Percentiles rank a stretch among this genome's conserved stretches.
Conservation (phyloP, 2,888 invertebrate genomes). For the Ornithoptera priamus region DNA sequence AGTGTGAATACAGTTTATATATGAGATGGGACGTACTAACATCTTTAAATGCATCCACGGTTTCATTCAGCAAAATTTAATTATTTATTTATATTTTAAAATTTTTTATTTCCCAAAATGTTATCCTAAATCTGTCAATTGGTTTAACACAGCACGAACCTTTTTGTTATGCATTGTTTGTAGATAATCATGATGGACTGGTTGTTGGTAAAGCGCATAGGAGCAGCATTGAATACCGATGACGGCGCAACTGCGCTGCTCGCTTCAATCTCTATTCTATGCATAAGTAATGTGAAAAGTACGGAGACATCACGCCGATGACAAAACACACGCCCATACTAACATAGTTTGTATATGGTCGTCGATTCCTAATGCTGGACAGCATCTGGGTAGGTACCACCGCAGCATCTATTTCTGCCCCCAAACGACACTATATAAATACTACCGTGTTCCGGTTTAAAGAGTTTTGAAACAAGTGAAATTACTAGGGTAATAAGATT, state of each 20-base stretch:
- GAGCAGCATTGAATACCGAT: constrained; percentile 71
- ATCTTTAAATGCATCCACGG: neutral
- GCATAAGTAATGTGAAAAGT: constrained; percentile 79
- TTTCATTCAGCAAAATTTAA: neutral
- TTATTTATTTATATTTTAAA: too few species aligned
- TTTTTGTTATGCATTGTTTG: constrained; percentile 60
- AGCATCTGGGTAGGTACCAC: too few species aligned
- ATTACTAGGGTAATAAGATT: too few species aligned
- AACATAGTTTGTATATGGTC: constrained; percentile 58
- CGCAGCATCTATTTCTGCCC: too few species aligned
- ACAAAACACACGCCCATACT: constrained; percentile 62
- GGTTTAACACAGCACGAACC: constrained; percentile 33
- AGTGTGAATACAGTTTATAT: too few species aligned
- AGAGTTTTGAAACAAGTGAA: too few species aligned
- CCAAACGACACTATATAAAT: too few species aligned
- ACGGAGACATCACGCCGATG: constrained; percentile 67
- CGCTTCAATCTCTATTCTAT: constrained; percentile 79
- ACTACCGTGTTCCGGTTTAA: too few species aligned
- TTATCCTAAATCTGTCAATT: constrained; percentile 20
- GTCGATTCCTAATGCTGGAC: too few species aligned
- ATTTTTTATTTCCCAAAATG: too few species aligned
- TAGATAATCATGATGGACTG: constrained; percentile 65
- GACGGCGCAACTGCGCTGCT: constrained; percentile 66
- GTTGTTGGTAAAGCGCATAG: constrained; percentile 65
- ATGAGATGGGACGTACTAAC: too few species aligned